Conservation (phyloP, 2,113 vertebrate genomes). For the Odocoileus virginianus region DNA sequence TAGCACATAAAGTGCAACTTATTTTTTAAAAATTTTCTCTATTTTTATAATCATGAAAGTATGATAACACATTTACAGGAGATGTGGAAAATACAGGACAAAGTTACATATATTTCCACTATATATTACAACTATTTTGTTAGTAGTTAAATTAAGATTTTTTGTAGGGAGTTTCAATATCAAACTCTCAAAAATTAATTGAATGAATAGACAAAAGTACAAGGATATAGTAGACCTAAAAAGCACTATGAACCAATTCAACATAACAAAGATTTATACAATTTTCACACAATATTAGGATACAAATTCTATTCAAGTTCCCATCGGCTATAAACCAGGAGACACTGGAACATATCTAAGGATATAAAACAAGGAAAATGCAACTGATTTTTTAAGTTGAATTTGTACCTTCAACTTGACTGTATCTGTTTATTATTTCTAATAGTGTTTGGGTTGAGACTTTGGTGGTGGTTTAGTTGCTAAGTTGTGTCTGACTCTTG, state of each 20-base stretch:
- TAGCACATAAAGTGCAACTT: background rate
- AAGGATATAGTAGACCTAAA: background rate
- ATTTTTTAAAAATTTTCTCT: background rate
- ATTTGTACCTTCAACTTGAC: background rate
- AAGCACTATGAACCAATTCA: background rate
- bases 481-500: background rate
- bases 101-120: background rate
- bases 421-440: background rate
- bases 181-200: background rate
- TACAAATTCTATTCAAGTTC: background rate
- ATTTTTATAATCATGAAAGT: background rate
- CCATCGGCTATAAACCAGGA: background rate
- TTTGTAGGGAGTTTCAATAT: background rate
- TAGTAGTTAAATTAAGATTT: background rate
- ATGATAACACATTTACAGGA: background rate
- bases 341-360: background rate
- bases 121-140: background rate
- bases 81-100: background rate
- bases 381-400: background rate
- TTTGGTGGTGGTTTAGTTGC: background rate
- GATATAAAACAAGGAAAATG: background rate
- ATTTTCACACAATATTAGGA: background rate
- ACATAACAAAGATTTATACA: background rate
- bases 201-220: background rate
- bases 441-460: background rate